Evolutionary conservation across 2,888 invertebrate genomes (phyloP).

Genomic region (Folsomia candida): DNA sequence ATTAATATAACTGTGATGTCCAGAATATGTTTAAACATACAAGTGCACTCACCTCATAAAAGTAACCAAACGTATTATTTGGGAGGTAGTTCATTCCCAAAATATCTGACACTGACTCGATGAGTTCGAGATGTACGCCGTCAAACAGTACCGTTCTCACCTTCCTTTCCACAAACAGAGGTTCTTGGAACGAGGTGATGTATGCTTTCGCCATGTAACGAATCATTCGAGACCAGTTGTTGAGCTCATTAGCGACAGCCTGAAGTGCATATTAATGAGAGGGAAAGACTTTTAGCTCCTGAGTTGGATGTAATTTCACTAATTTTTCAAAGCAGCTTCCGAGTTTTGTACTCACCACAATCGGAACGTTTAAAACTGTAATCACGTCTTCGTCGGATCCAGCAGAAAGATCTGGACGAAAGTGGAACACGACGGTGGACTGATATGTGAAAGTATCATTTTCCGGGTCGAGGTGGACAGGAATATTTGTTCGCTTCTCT

Average conservation of each 20-base stretch:
- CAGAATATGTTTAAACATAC: too few species aligned
- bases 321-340: neutral
- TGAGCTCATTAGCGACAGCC: slow-evolving; percentile 36
- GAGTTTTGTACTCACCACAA: slow-evolving; percentile 6
- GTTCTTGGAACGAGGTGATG: slow-evolving; percentile 30
- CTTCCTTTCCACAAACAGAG: slow-evolving; percentile 23
- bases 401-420: slow-evolving; percentile 33
- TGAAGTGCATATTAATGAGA: neutral
- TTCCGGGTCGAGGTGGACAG: neutral
- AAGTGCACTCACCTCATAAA: slow-evolving; percentile 42
- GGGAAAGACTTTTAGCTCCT: neutral
- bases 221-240: slow-evolving; percentile 24
- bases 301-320: neutral
- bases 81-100: slow-evolving; percentile 26
- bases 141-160: slow-evolving; percentile 28
- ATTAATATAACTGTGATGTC: too few species aligned
- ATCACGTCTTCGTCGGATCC: slow-evolving; percentile 36
- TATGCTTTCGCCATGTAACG: slow-evolving; percentile 32
- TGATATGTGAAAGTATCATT: slow-evolving; percentile 28
- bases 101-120: slow-evolving; percentile 30
- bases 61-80: slow-evolving; percentile 38
- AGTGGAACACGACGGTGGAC: slow-evolving; percentile 23
- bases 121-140: slow-evolving; percentile 35
- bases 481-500: neutral
- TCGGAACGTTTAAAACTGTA: slow-evolving; percentile 28